A percentile compares a stretch with the other conserved stretches of the same genome.
phyloP scores from a whole-genome alignment of 2,888 invertebrate species.

The Diplazon laetatorius region DNA sequence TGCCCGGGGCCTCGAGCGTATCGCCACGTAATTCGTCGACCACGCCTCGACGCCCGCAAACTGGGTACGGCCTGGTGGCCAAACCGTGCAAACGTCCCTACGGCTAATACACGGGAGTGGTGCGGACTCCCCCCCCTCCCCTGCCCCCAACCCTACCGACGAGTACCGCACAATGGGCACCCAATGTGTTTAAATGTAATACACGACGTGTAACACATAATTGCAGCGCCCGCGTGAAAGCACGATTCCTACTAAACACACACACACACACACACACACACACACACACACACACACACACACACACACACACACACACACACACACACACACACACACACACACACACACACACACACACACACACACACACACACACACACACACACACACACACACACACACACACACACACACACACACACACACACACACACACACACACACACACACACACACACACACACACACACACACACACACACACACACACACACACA shows the following conservation, averaged over 20 bases:
- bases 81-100: constrained; percentile 59
- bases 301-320: background rate
- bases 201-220: constrained; percentile 64
- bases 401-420: too few species aligned
- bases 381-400: too few species aligned
- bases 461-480: too few species aligned
- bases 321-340: background rate
- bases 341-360: too few species aligned
- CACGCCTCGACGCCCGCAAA: constrained; percentile 71
- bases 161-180: constrained; percentile 60
- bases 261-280: background rate
- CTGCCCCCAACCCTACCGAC: background rate
- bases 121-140: constrained; percentile 19
- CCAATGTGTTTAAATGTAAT: constrained; percentile 64
- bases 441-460: too few species aligned
- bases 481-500: too few species aligned
- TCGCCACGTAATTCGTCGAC: constrained; percentile 71
- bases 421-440: too few species aligned
- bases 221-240: constrained; percentile 52
- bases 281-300: background rate
- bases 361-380: too few species aligned
- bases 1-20: constrained; percentile 49
- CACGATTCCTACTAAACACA: constrained; percentile 16
- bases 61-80: constrained; percentile 59
- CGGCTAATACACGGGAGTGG: constrained; percentile 61